phyloP scores from a whole-genome alignment of 1,140 invertebrate species.

The Eulimnadia texana region DNA sequence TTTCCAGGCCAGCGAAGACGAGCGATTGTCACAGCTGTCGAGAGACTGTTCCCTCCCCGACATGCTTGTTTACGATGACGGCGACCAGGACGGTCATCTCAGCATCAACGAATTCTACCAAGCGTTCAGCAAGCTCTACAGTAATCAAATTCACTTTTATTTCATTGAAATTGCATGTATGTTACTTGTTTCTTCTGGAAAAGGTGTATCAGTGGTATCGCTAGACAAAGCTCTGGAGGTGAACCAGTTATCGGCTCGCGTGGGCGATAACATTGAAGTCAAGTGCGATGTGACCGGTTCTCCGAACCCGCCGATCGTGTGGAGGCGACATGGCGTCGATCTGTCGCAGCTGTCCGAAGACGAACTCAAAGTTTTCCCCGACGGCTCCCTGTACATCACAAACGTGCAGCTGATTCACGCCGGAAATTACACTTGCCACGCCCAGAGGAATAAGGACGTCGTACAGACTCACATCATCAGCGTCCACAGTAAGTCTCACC shows the following conservation, averaged over 20 bases:
- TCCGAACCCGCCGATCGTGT: constrained; percentile 52
- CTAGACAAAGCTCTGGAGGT: constrained; percentile 56
- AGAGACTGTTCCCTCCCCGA: constrained; percentile 49
- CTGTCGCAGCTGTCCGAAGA: constrained; percentile 46
- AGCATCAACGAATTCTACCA: constrained; percentile 58
- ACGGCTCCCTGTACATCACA: constrained; percentile 59
- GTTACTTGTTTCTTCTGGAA: not conserved
- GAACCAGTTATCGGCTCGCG: constrained; percentile 47
- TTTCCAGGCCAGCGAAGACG: constrained; percentile 41
- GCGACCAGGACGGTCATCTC: constrained; percentile 46
- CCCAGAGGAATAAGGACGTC: constrained; percentile 53
- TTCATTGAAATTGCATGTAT: too few relatives aligned
- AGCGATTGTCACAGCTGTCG: constrained; percentile 46
- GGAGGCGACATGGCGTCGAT: constrained; percentile 52
- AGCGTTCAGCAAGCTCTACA: constrained; percentile 60
- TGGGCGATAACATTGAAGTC: constrained; percentile 64
- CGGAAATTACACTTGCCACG: constrained; percentile 67
- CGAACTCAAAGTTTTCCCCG: constrained; percentile 49
- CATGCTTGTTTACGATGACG: constrained; percentile 54
- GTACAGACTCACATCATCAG: constrained; percentile 59
- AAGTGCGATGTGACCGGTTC: constrained; percentile 60
- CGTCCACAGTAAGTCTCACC: constrained; percentile 50
- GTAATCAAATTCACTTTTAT: constrained; percentile 32
- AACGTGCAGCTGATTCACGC: constrained; percentile 57
- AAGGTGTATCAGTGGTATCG: constrained; percentile 54